Conservation (phyloP, 2,113 vertebrate genomes). For the Lasiurus borealis region DNA sequence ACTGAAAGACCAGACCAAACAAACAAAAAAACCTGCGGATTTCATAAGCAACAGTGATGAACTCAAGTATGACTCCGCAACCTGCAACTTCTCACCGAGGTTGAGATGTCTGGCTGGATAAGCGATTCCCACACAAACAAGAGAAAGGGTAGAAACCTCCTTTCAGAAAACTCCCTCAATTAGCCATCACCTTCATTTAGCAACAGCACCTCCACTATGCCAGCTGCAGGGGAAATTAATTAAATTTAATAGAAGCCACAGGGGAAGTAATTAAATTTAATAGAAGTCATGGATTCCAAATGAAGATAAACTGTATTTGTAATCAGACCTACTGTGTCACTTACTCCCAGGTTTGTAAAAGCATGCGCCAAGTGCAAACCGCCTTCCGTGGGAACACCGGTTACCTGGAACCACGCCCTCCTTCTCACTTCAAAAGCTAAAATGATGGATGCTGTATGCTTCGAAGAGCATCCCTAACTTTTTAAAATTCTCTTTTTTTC, state of each 20-base stretch:
- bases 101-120: slow-evolving; percentile 50
- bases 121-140: slow-evolving; percentile 55
- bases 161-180: slow-evolving; percentile 80
- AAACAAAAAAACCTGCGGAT: neutral
- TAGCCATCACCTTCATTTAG: slow-evolving; percentile 77
- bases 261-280: slow-evolving; percentile 81
- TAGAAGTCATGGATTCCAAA: slow-evolving; percentile 78
- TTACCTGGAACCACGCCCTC: neutral
- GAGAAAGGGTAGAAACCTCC: slow-evolving; percentile 70
- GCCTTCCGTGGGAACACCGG: neutral
- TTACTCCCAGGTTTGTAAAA: slow-evolving; percentile 55
- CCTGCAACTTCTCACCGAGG: neutral
- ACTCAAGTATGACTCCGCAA: neutral
- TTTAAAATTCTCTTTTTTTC: neutral
- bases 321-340: slow-evolving; percentile 80
- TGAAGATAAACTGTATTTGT: slow-evolving; percentile 80
- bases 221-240: slow-evolving; percentile 80
- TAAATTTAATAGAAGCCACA: slow-evolving; percentile 79
- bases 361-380: slow-evolving; percentile 16
- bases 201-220: slow-evolving; percentile 66
- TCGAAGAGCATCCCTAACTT: slow-evolving; percentile 20
- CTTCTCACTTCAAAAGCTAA: neutral
- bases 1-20: neutral
- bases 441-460: neutral
- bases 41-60: slow-evolving; percentile 6